These are phyloP conservation scores for Epizoanthus stellaris DNA, from an alignment of 92 coral and sea anemone species.

Conservation along the genomic window DNA sequence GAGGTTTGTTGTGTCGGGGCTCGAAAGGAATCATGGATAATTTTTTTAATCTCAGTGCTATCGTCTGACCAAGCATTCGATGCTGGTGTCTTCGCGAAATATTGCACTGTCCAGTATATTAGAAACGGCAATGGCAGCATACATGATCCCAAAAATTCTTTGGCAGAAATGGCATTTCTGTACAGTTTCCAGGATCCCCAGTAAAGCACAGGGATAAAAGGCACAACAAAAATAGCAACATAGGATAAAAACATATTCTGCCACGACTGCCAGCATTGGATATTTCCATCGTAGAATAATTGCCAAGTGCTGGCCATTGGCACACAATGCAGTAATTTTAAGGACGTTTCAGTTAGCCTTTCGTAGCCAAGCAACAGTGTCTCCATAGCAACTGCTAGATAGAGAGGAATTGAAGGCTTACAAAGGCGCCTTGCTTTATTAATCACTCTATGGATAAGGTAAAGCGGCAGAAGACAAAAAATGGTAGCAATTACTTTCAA, in stretches of 20 bases:
- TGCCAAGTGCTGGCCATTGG: conserved; percentile 1
- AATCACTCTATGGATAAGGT: neutral
- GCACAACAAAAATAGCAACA: neutral
- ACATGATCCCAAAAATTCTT: conserved; percentile 20
- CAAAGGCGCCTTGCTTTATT: neutral
- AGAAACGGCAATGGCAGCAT: conserved; percentile 13
- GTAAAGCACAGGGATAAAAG: neutral
- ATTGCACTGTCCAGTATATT: conserved; percentile 1
- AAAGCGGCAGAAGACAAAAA: neutral
- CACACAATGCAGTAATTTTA: conserved; percentile 1
- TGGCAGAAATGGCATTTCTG: neutral
- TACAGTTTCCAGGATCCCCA: conserved; percentile 6
- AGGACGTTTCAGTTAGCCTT: too few species aligned
- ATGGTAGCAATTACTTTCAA: neutral
- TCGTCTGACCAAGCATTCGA: neutral
- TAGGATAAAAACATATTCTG: neutral
- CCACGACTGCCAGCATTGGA: conserved; percentile 14
- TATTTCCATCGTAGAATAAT: conserved; percentile 11
- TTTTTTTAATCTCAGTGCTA: conserved; percentile 12
- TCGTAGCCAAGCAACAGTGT: neutral
- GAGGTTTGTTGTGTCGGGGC: too few species aligned
- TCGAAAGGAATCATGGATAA: conserved; percentile 1
- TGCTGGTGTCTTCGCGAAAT: neutral
- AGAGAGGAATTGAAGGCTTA: neutral
- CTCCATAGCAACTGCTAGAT: conserved; percentile 16